phyloP scores from a whole-genome alignment of 1,140 invertebrate species.

The Heliconius congener region DNA sequence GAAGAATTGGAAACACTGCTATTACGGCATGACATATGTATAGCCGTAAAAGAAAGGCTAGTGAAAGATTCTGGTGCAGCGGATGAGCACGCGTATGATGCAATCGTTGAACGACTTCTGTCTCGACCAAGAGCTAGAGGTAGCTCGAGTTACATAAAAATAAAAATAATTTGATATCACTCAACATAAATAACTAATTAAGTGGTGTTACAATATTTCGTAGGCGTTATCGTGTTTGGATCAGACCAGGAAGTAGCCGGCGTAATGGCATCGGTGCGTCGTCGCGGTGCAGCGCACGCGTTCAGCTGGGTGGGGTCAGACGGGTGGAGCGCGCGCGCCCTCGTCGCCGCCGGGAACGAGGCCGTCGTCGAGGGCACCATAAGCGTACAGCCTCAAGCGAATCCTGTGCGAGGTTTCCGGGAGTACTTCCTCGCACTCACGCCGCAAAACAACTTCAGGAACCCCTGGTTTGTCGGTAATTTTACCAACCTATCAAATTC shows the following conservation, averaged over 20 bases:
- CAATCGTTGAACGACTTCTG: constrained; percentile 90
- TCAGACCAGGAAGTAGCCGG: constrained; percentile 98
- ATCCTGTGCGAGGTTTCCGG: constrained; percentile 92
- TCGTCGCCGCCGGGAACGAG: constrained; percentile 94
- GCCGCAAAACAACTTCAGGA: constrained; percentile 91
- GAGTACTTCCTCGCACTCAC: constrained; percentile 94
- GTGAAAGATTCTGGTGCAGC: constrained; percentile 97
- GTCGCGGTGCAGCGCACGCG: constrained; percentile 91
- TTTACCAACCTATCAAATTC: constrained; percentile 5
- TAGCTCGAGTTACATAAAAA: constrained; percentile 57
- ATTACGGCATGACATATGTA: constrained; percentile 92
- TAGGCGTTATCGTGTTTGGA: constrained; percentile 97
- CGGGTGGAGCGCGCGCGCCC: constrained; percentile 92
- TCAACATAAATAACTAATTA: neutral
- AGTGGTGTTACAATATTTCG: neutral
- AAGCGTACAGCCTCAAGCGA: constrained; percentile 94
- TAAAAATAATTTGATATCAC: neutral
- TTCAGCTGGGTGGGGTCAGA: constrained; percentile 98
- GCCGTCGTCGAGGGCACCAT: constrained; percentile 93
- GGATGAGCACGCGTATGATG: constrained; percentile 92
- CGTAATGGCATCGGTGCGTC: constrained; percentile 93
- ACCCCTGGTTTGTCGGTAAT: constrained; percentile 96
- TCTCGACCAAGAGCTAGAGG: constrained; percentile 93
- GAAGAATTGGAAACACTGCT: constrained; percentile 94
- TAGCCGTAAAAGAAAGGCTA: constrained; percentile 95